Evolutionary conservation across 2,797 vertebrate genomes (phyloP).

Genomic region (Poeciliopsis turneri): DNA sequence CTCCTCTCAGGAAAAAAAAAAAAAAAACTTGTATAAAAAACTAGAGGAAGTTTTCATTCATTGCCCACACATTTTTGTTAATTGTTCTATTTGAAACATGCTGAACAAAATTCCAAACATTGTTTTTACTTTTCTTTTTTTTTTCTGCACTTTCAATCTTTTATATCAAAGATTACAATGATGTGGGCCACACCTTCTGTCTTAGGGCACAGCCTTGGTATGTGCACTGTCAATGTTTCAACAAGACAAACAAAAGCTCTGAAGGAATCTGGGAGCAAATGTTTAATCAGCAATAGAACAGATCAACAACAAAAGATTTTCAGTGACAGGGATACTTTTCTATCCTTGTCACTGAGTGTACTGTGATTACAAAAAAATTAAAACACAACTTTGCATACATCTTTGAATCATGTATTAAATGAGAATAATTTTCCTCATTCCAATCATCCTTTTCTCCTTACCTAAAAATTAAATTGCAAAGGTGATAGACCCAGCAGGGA

Average conservation of each 20-base stretch:
- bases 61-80: not conserved
- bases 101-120: constrained; percentile 26
- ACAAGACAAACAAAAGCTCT: constrained; percentile 78
- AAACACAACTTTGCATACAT: not conserved
- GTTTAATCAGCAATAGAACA: constrained; percentile 64
- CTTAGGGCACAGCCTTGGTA: constrained; percentile 9
- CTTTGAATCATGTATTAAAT: not conserved
- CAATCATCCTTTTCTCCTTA: not conserved
- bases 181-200: constrained; percentile 25
- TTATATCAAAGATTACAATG: constrained; percentile 33
- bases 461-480: not conserved
- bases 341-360: constrained; percentile 4
- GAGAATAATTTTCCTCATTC: not conserved
- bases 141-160: constrained; percentile 43
- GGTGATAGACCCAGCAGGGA: not conserved
- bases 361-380: not conserved
- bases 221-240: constrained; percentile 73
- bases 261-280: constrained; percentile 74
- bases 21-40: constrained; percentile 19
- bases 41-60: constrained; percentile 21
- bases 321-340: constrained; percentile 47
- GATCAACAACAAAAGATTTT: constrained; percentile 40
- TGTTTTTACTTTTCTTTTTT: constrained; percentile 12
- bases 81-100: constrained; percentile 11
- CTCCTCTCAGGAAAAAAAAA: constrained; percentile 10